Evolutionary conservation across 2,113 vertebrate genomes (phyloP), one percentile per base, ranked within the genome.

Genomic region (Dunckerocampus dactyliophorus): DNA sequence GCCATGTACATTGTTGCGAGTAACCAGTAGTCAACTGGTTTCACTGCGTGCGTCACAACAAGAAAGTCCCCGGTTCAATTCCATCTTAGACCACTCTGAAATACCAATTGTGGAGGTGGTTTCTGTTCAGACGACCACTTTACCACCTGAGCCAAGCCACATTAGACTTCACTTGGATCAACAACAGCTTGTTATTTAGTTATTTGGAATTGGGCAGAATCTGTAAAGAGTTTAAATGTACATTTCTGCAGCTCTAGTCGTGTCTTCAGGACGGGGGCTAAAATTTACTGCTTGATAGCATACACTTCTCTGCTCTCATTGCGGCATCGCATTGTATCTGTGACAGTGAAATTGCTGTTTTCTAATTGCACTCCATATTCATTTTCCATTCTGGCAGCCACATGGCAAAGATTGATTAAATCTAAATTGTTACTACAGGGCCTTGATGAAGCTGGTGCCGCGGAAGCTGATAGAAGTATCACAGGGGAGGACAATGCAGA

Each of bases 321-420:
- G 62, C 17, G 49, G 20, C 62, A 57, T 72, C 53, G 48, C 19
- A 53, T 66, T 69, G 69, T 64, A 71, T 80, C 72, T 75, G 59
- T 82, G 79, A 81, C 77, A 68, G 71, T 57, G 74, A 75, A 74
- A 83, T 80, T 75, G 69, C 80, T 83, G 81, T 81, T 83, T 78
- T 85, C 70, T 86, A 85, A 89, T 87, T 87, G 82, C 77, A 74
- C 75, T 86, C 73, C 68, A 81, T 82, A 82, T 88, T 82, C 70
- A 89, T 86, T 88, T 85, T 81, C 75, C 82, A 75, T 82, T 73
- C 85, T 85, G 76, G 73, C 80, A 86, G 86, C 79, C 84, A 73
- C 76, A 76, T 80, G 79, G 79, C 79, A 85, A 83, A 86, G 77
- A 76, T 72, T 82, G 80, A 82, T 85, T 81, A 85, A 75, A 86